phyloP scores from a whole-genome alignment of 2,797 vertebrate species.

The Rhinella marina region DNA sequence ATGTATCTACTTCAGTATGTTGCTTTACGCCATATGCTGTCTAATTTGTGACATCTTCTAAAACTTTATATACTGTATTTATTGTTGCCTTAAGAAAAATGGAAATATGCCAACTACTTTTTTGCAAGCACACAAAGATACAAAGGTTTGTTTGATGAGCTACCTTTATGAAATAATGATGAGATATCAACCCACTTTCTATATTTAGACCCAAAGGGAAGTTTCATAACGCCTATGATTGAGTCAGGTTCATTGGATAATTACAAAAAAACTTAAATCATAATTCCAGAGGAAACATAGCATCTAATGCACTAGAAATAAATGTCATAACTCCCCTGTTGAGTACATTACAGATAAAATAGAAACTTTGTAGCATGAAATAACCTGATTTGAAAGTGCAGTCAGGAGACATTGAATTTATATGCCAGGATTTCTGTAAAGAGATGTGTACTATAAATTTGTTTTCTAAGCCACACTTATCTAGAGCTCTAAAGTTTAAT shows the following conservation, averaged over 20 bases:
- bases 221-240: neutral
- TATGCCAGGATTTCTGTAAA: neutral
- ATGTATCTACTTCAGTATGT: neutral
- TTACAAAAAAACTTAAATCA: neutral
- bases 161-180: conserved; percentile 46
- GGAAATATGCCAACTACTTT: conserved; percentile 20
- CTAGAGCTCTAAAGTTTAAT: no score
- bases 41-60: neutral
- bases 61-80: neutral
- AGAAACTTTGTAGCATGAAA: neutral
- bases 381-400: neutral
- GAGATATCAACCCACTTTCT: conserved; percentile 48
- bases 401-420: neutral
- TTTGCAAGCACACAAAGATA: conserved; percentile 14
- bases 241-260: conserved; percentile 10
- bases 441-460: neutral
- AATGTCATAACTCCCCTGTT: neutral
- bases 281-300: neutral
- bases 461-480: no score
- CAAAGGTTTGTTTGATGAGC: conserved; percentile 26
- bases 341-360: neutral
- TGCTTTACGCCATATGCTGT: neutral
- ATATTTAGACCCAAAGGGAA: conserved; percentile 30
- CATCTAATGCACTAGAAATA: neutral
- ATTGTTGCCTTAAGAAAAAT: neutral